A percentile compares a stretch with the other conserved stretches of the same genome.
Conservation (phyloP, 1,140 invertebrate species). For the Aphis craccivora region DNA sequence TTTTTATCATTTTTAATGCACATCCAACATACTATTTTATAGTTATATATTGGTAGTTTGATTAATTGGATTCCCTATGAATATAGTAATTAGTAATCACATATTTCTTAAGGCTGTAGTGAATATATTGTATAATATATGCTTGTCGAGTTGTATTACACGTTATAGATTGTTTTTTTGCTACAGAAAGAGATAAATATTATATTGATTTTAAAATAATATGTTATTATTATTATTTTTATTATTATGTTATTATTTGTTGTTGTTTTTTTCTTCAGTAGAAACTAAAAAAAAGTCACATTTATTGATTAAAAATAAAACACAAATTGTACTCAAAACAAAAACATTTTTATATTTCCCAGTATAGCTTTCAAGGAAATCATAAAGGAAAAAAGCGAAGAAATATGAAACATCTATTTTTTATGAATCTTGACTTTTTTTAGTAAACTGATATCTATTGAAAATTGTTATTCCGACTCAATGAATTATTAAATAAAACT, state of each 20-base stretch:
- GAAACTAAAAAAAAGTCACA: background rate
- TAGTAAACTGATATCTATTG: background rate
- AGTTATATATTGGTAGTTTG: background rate
- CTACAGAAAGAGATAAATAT: background rate
- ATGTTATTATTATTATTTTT: background rate
- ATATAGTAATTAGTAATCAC: background rate
- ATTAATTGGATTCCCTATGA: background rate
- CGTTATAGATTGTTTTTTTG: background rate
- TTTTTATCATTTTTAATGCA: no score
- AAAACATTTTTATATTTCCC: background rate
- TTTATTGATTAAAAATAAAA: background rate
- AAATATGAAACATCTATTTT: background rate
- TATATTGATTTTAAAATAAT: background rate
- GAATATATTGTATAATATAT: background rate
- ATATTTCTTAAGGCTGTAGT: background rate
- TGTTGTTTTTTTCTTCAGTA: background rate
- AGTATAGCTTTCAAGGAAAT: background rate
- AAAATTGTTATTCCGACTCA: background rate
- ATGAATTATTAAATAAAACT: background rate
- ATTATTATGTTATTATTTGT: background rate
- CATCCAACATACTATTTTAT: background rate
- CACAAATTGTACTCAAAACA: background rate
- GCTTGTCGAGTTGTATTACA: background rate
- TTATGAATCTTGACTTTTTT: constrained; percentile 18
- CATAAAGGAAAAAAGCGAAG: background rate